phyloP scores from a whole-genome alignment of 64 coral and sea anemone genomes.

The Cladopsammia gracilis region DNA sequence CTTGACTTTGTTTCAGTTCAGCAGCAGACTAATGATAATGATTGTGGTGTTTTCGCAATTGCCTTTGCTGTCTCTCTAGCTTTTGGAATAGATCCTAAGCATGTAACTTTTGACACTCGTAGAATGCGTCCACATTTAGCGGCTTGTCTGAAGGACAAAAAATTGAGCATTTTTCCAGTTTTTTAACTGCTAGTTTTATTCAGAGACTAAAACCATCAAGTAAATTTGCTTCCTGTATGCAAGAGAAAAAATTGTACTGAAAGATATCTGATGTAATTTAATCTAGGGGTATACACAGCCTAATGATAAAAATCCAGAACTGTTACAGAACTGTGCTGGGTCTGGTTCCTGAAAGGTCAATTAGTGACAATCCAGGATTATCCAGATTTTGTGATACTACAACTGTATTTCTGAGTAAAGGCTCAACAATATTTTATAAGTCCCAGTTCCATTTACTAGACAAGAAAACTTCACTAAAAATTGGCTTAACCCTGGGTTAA shows the following conservation, averaged over 20 bases:
- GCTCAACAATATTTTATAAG: background rate
- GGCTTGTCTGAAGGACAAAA: background rate
- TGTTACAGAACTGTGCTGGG: background rate
- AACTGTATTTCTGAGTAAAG: background rate
- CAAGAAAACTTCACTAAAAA: no score
- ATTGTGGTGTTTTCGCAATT: conserved; percentile 11
- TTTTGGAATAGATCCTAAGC: conserved; percentile 5
- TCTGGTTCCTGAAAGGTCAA: background rate
- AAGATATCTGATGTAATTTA: background rate
- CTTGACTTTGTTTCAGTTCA: conserved; percentile 4
- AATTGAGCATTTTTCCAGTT: background rate
- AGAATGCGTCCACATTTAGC: background rate
- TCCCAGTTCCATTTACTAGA: background rate
- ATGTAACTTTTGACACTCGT: conserved; percentile 21
- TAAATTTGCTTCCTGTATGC: background rate
- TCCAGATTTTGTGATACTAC: background rate
- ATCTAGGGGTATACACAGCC: no score
- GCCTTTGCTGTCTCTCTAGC: conserved; percentile 14
- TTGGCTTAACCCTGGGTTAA: background rate
- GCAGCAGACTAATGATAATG: conserved; percentile 10
- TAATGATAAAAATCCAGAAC: no score
- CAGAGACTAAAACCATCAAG: background rate
- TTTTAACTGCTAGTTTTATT: background rate
- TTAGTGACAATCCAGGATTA: background rate
- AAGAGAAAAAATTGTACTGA: background rate